Evolutionary conservation across 2,113 vertebrate species (phyloP).

Genomic region (Pteronura brasiliensis): DNA sequence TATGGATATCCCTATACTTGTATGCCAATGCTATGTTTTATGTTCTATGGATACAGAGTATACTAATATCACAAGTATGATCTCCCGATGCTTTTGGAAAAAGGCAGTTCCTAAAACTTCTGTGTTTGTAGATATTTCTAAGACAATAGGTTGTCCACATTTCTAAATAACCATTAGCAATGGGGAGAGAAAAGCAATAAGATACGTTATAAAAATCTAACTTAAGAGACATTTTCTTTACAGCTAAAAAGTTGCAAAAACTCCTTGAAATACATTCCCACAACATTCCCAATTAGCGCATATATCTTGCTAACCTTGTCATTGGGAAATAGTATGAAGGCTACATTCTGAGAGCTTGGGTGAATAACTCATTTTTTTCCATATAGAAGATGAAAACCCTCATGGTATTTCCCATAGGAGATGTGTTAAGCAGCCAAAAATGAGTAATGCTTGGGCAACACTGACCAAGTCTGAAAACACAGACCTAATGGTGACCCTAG

Average conservation of each 20-base stretch:
- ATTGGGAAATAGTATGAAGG: background rate
- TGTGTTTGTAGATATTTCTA: background rate
- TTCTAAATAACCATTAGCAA: slow-evolving; percentile 3
- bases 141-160: background rate
- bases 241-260: background rate
- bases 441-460: too few relatives aligned
- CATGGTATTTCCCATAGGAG: background rate
- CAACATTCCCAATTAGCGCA: background rate
- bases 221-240: background rate
- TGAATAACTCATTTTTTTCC: background rate
- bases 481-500: background rate
- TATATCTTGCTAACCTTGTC: background rate
- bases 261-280: background rate
- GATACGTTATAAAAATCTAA: background rate
- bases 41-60: background rate
- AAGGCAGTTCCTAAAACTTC: background rate
- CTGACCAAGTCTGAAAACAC: background rate
- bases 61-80: background rate
- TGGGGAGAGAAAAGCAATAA: background rate
- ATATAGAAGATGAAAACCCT: background rate
- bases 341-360: background rate
- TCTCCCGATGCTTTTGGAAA: background rate
- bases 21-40: background rate
- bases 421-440: background rate
- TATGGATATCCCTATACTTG: background rate